These are phyloP conservation scores for Diadumene lineata DNA, from an alignment of 92 coral and sea anemone species.

Conservation along the genomic window DNA sequence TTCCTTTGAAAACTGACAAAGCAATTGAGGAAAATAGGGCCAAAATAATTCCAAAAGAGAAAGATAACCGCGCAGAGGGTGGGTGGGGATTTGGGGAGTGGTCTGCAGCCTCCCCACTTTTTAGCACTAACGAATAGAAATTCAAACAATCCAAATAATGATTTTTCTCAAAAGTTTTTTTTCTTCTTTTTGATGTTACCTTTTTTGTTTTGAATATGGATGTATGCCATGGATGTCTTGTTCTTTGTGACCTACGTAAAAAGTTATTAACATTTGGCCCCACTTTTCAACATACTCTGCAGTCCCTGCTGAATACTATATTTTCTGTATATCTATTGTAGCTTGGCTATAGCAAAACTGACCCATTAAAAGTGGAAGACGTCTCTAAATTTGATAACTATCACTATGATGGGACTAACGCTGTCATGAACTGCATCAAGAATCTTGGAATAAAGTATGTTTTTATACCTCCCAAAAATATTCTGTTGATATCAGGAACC, in stretches of 20 bases:
- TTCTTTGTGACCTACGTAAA: too few species aligned
- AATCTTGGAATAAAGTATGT: constrained; percentile 66
- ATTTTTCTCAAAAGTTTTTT: neutral
- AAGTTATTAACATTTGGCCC: neutral
- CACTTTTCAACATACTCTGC: too few species aligned
- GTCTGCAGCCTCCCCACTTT: neutral
- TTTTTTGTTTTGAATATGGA: too few species aligned
- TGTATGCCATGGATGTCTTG: too few species aligned
- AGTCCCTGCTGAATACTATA: neutral
- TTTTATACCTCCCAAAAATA: too few species aligned
- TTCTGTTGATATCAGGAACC: too few species aligned
- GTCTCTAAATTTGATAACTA: constrained; percentile 70
- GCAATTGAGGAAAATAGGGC: neutral
- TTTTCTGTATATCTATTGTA: constrained; percentile 27
- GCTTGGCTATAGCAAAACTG: constrained; percentile 72
- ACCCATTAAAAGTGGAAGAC: constrained; percentile 68
- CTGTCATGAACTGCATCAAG: constrained; percentile 55
- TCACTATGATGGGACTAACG: constrained; percentile 71
- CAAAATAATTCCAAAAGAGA: neutral
- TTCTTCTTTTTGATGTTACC: too few species aligned
- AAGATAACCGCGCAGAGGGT: neutral
- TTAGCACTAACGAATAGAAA: too few species aligned
- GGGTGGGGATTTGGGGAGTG: neutral
- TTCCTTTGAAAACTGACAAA: too few species aligned
- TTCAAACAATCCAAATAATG: neutral